A percentile compares a stretch with the other conserved stretches of the same genome.
Conservation (phyloP, 2,888 invertebrate species). For the Andrena camellia region DNA sequence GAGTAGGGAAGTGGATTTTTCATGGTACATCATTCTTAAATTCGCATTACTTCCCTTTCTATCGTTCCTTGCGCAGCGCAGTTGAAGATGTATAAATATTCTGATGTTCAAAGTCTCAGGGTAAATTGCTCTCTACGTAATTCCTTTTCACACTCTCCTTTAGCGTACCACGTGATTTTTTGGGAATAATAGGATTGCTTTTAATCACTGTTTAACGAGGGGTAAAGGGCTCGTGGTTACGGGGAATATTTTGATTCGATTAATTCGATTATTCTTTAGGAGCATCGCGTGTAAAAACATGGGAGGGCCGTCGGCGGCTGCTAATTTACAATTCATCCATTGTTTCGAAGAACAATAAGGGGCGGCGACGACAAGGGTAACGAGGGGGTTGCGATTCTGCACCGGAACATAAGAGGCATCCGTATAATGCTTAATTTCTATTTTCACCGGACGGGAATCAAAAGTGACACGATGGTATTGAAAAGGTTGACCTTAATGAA, state of each 20-base stretch:
- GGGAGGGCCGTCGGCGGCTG: constrained; percentile 33
- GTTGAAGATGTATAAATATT: no score
- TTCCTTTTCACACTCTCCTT: background rate
- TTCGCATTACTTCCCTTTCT: background rate
- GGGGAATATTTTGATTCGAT: constrained; percentile 50
- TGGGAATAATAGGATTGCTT: background rate
- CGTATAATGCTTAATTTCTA: constrained; percentile 25
- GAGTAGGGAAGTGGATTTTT: constrained; percentile 31
- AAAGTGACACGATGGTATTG: background rate
- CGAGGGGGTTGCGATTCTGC: constrained; percentile 30
- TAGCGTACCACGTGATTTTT: background rate
- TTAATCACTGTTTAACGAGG: constrained; percentile 11
- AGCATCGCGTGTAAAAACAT: constrained; percentile 33
- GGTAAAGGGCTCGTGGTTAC: background rate
- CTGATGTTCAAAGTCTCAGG: background rate
- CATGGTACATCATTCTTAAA: constrained; percentile 48
- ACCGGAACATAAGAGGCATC: constrained; percentile 20
- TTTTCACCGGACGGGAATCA: background rate
- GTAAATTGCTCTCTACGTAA: background rate
- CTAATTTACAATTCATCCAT: constrained; percentile 62
- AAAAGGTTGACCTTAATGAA: no score
- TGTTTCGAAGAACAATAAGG: constrained; percentile 59
- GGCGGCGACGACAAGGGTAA: constrained; percentile 43
- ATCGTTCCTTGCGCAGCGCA: background rate
- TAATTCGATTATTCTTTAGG: constrained; percentile 30